Percentiles rank a stretch among this genome's conserved stretches.
phyloP scores from a whole-genome alignment of 2,113 vertebrate genomes.

The Lutjanus erythropterus region DNA sequence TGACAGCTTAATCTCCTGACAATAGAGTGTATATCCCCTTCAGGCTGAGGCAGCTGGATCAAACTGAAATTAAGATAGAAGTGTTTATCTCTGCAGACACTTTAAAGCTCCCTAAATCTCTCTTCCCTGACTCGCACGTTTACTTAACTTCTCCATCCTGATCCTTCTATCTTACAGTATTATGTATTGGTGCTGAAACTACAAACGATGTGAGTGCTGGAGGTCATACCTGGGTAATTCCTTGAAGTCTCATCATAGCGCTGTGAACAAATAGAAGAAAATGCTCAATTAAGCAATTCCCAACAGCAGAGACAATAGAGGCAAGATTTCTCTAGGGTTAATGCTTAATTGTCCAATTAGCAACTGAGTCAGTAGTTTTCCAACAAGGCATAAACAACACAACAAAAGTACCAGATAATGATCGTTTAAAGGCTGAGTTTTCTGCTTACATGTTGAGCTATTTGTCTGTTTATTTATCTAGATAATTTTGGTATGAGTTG shows the following conservation, averaged over 20 bases:
- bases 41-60: constrained; percentile 51
- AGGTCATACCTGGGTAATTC: constrained; percentile 77
- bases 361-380: neutral
- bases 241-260: constrained; percentile 78
- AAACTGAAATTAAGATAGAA: constrained; percentile 53
- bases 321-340: neutral
- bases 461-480: too few relatives aligned
- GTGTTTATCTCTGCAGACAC: constrained; percentile 46
- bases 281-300: neutral
- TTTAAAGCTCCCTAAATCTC: constrained; percentile 45
- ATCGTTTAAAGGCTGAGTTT: too few relatives aligned
- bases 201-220: constrained; percentile 5
- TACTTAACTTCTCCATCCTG: constrained; percentile 12
- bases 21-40: constrained; percentile 43
- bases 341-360: constrained; percentile 1
- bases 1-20: constrained; percentile 57
- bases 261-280: constrained; percentile 54
- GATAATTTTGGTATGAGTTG: too few relatives aligned
- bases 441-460: too few relatives aligned
- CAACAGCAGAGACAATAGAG: neutral
- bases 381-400: neutral
- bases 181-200: constrained; percentile 16
- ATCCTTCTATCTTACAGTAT: constrained; percentile 13
- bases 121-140: constrained; percentile 27
- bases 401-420: neutral